Percentiles rank a stretch among this genome's conserved stretches.
Conservation (phyloP, 2,888 invertebrate genomes). For the Eristalinus aeneus region DNA sequence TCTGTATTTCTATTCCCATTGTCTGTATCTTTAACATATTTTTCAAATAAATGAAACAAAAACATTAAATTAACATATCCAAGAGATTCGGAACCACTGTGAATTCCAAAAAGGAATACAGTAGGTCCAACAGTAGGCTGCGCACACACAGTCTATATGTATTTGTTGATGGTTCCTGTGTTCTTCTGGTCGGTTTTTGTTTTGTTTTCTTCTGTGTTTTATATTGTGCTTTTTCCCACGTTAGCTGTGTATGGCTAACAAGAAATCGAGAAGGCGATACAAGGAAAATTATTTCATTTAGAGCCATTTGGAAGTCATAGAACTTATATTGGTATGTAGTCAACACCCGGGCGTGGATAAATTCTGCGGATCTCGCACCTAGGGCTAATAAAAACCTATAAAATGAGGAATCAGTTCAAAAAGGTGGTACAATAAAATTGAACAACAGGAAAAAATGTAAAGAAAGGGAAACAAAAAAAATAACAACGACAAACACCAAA, state of each 20-base stretch:
- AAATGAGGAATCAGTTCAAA: constrained; percentile 29
- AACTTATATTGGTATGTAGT: constrained; percentile 28
- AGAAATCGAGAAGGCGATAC: constrained; percentile 1
- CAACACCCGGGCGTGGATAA: constrained; percentile 43
- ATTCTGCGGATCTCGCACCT: constrained; percentile 62
- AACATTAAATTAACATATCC: constrained; percentile 63
- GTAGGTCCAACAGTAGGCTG: constrained; percentile 66
- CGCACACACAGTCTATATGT: constrained; percentile 26
- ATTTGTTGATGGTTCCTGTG: constrained; percentile 33
- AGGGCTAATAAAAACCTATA: constrained; percentile 31
- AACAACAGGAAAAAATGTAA: background rate
- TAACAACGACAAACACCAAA: constrained; percentile 16
- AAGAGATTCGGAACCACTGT: constrained; percentile 34
- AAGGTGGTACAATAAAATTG: constrained; percentile 35
- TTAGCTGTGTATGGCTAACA: constrained; percentile 20
- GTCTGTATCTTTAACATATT: constrained; percentile 63
- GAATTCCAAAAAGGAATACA: constrained; percentile 49
- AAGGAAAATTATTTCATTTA: constrained; percentile 35
- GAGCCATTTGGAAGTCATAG: constrained; percentile 11
- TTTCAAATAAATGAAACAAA: constrained; percentile 69
- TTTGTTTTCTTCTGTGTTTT: constrained; percentile 16
- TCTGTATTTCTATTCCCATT: constrained; percentile 28
- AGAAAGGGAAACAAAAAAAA: background rate
- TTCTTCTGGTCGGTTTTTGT: constrained; percentile 1
- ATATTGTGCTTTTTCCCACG: constrained; percentile 58